These are phyloP conservation scores for Aphrocallistes beatrix DNA, from an alignment of 37 sponge, comb jelly and placozoan genomes.

Conservation along the genomic window DNA sequence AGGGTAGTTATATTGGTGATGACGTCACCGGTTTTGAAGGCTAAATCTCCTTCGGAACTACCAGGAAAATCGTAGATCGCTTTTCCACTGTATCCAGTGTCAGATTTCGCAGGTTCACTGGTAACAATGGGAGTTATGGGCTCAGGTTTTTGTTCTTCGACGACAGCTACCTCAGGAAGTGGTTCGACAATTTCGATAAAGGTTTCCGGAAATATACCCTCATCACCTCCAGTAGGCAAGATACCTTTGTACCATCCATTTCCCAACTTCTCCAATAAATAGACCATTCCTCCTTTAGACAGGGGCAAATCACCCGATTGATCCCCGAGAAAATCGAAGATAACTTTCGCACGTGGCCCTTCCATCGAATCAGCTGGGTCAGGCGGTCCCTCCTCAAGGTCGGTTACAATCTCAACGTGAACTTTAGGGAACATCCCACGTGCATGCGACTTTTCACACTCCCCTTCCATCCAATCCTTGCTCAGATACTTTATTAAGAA, in stretches of 20 bases:
- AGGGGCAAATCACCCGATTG: background rate
- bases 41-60: conserved; percentile 13
- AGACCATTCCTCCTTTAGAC: background rate
- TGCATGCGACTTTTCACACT: background rate
- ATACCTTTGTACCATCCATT: background rate
- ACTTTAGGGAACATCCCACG: background rate
- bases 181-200: background rate
- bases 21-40: conserved; percentile 27
- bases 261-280: background rate
- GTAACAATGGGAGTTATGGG: background rate
- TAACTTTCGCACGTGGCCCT: background rate
- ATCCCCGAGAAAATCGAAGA: background rate
- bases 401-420: background rate
- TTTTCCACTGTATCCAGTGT: background rate
- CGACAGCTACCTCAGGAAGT: background rate
- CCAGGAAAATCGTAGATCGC: conserved; percentile 35
- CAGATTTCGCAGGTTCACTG: too few species aligned
- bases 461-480: background rate
- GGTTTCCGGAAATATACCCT: background rate
- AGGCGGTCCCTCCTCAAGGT: background rate
- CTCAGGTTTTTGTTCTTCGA: background rate
- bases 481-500: background rate
- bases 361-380: background rate
- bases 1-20: conserved; percentile 12
- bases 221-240: background rate